Conservation (phyloP, 2,113 vertebrate genomes). For the Pipra filicauda region DNA sequence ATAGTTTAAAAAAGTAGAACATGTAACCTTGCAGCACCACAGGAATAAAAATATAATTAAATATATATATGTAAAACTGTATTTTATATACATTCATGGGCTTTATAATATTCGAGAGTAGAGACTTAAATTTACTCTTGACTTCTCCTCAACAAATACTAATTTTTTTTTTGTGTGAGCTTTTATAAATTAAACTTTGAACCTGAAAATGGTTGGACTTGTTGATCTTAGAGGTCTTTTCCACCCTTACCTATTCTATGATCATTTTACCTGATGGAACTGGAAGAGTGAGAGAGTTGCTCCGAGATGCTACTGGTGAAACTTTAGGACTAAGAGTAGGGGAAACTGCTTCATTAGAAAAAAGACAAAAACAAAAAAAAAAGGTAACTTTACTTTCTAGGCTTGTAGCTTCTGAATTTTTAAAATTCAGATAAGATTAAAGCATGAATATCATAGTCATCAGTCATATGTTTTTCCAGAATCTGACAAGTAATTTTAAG, state of each 20-base stretch:
- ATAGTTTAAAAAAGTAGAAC: background rate
- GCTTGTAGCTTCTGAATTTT: background rate
- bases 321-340: conserved; percentile 78
- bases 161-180: background rate
- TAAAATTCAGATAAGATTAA: background rate
- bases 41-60: background rate
- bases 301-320: conserved; percentile 79
- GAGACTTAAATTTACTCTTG: background rate
- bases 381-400: background rate
- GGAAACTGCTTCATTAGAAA: conserved; percentile 72
- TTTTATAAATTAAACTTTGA: background rate
- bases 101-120: background rate
- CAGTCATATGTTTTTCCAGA: background rate
- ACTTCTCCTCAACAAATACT: background rate
- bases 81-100: background rate
- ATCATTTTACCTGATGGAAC: conserved; percentile 72
- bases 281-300: conserved; percentile 75
- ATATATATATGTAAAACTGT: background rate
- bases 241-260: background rate
- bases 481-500: background rate
- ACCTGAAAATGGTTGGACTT: background rate
- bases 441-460: background rate
- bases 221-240: background rate
- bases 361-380: background rate
- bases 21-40: background rate